Evolutionary conservation across 2,888 invertebrate species (phyloP), one percentile per base, ranked within the genome.

Genomic region (Ormyrus pomaceus): DNA sequence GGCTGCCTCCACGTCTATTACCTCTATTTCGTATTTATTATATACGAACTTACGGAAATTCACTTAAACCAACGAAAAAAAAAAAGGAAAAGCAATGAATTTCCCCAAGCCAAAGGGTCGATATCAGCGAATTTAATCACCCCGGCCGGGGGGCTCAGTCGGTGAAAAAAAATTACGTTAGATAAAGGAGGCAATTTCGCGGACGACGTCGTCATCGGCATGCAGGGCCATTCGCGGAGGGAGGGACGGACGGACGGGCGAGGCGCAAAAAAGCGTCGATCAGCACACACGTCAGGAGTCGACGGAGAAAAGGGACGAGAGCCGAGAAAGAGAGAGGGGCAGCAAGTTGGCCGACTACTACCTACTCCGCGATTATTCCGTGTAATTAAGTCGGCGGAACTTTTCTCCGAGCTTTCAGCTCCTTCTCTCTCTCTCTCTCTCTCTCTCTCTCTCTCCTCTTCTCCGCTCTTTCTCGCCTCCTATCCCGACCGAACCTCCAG

Each of bases 331-430:
- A 64, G 58, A 34, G 66, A 61, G 46, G 68, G 58, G 69, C 50
- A 69, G 34, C 74, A 34, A 48, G 53, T 50, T n/a, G 56, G 51
- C 66, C 58, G 50, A 51, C 58, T 48, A 59, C n/a, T 34, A 72
- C 51, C 66, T 68, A 58, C 65, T 53, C 71, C 55, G 83, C 93
- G 93, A 89, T 92, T 91, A 92, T 94, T 94, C 88, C 94, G 91
- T 92, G 92, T 92, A 92, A 92, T 92, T 92, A 92, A 92, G 92
- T 91, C 91, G 90, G 88, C 89, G 91, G 91, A 92, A 92, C 91
- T 92, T 92, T 92, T 91, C 87, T 89, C 88, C 84, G 86, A 84
- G 87, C 88, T 88, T 88, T 89, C 87, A 87, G 79, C 68, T n/a
- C 50, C 34, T 34, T 0, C 34, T 34, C 34, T 34, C 34, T 34